Percentiles rank a stretch among this genome's conserved stretches.
Evolutionary conservation across 2,888 invertebrate species (phyloP).

Genomic region (Lochmaea crataegi): DNA sequence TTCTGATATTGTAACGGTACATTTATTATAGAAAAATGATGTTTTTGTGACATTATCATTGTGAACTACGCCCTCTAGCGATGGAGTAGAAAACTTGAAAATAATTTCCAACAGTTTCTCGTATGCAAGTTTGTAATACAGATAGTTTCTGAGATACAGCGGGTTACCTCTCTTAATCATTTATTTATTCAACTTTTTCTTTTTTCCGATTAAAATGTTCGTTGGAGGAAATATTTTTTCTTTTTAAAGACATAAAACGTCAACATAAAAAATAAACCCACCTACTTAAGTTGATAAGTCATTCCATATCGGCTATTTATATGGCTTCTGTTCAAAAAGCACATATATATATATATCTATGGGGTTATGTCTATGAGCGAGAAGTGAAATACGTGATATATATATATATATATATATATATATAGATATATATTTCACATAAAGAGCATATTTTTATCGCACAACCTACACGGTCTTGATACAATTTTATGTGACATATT

Average conservation of each 20-base stretch:
- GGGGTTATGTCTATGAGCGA: conserved; percentile 55
- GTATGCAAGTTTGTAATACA: no score
- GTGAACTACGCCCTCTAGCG: no score
- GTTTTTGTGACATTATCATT: no score
- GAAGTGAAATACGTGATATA: conserved; percentile 61
- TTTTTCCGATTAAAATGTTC: no score
- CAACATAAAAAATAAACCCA: conserved; percentile 2
- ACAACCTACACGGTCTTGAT: conserved; percentile 57
- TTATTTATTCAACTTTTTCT: no score
- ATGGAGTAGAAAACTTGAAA: no score
- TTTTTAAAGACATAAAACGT: conserved; percentile 6
- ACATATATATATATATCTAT: conserved; percentile 59
- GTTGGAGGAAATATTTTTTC: background rate
- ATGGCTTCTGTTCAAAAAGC: conserved; percentile 23
- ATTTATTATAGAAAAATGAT: no score
- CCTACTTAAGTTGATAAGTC: conserved; percentile 28
- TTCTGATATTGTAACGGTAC: no score
- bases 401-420: conserved; percentile 47
- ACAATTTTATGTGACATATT: conserved; percentile 66
- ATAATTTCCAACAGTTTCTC: no score
- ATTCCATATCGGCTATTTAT: conserved; percentile 19
- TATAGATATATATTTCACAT: conserved; percentile 61
- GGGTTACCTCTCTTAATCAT: no score
- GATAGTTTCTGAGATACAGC: no score
- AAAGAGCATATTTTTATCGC: conserved; percentile 62